Conservation (phyloP, 2,113 vertebrate genomes). For the Tachysurus fulvidraco region DNA sequence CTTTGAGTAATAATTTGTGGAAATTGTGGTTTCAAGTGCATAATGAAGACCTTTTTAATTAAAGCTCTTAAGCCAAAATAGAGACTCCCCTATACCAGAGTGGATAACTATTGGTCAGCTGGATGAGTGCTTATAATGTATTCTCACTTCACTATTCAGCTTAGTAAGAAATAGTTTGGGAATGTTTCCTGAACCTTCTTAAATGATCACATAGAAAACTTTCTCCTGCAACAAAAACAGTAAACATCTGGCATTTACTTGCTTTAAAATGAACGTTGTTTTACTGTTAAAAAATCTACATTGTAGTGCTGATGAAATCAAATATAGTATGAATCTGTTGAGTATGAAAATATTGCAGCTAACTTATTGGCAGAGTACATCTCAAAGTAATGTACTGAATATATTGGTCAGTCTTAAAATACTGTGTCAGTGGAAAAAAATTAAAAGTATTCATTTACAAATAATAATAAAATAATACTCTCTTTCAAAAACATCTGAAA, state of each 20-base stretch:
- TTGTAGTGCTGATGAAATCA: not conserved
- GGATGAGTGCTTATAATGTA: not conserved
- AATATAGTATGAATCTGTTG: too few species aligned
- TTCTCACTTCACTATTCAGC: not conserved
- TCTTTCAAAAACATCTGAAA: not conserved
- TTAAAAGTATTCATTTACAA: not conserved
- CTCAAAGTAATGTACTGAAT: not conserved
- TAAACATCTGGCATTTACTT: not conserved
- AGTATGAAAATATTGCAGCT: too few species aligned
- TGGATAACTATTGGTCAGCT: not conserved
- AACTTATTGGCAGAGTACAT: not conserved
- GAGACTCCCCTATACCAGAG: not conserved
- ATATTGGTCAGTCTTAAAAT: not conserved
- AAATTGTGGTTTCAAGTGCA: constrained; percentile 14
- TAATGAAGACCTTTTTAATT: constrained; percentile 15
- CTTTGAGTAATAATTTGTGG: not conserved
- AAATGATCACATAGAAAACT: not conserved
- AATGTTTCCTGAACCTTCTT: not conserved
- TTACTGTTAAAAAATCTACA: not conserved
- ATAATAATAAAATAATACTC: too few species aligned
- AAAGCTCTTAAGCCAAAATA: constrained; percentile 10
- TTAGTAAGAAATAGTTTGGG: not conserved
- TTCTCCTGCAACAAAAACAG: not conserved
- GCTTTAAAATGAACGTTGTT: not conserved
- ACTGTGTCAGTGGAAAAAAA: not conserved